These are phyloP conservation scores for Etheostoma perlongum DNA, from an alignment of 2,797 vertebrate species.

Conservation along the genomic window DNA sequence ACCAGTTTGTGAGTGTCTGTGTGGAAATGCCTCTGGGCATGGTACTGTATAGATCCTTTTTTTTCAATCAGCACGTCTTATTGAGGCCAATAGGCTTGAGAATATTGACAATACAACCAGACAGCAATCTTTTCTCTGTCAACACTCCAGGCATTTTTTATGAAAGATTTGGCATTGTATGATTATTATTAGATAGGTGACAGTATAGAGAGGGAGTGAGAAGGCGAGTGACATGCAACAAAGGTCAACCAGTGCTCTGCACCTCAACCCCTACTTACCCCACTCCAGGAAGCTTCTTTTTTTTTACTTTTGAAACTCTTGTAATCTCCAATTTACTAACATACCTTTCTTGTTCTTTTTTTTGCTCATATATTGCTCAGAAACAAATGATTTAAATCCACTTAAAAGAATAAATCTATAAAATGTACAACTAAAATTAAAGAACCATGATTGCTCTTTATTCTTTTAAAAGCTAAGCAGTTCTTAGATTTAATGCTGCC, in stretches of 20 bases:
- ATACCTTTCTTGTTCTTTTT: neutral
- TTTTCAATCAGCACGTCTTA: neutral
- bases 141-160: neutral
- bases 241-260: neutral
- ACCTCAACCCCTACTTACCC: neutral
- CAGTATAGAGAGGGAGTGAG: neutral
- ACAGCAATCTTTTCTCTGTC: neutral
- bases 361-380: too few species aligned
- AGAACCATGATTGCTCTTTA: neutral
- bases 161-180: neutral
- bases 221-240: neutral
- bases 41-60: conserved; percentile 7
- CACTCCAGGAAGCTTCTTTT: neutral
- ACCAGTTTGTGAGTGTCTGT: conserved; percentile 19
- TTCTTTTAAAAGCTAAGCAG: neutral
- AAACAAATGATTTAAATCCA: neutral
- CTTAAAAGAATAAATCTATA: neutral
- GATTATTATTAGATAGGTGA: neutral
- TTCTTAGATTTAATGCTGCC: neutral
- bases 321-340: neutral
- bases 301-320: neutral
- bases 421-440: neutral
- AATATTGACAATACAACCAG: neutral
- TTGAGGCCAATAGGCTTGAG: neutral
- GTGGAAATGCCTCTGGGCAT: conserved; percentile 31